Evolutionary conservation across 2,888 invertebrate species (phyloP), one percentile per base, ranked within the genome.

Genomic region (Ethmia dodecea): DNA sequence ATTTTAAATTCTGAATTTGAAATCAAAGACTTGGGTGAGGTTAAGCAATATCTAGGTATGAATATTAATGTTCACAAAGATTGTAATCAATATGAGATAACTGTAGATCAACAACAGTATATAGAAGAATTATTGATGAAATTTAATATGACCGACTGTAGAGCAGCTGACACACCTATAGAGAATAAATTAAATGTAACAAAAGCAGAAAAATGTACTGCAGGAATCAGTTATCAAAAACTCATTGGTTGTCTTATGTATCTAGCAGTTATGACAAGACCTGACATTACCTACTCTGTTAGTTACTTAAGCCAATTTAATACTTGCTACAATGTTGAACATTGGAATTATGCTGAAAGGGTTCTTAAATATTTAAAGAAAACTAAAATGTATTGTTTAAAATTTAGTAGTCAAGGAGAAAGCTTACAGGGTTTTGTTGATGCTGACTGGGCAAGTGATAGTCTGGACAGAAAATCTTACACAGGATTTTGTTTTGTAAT

Each of bases 261-360:
- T 31, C 14, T 38, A 15, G 13, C 29, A 12, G 31, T 38, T 24
- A n/a, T 34, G 9, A 27, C 38, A 5, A 11, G 38, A 20, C 33
- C 33, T 12, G 38, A 38, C 14, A 38, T 38, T 18, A 10, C 33
- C 2, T 33, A 30, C 27, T 13, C 13, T 15, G 33, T 38, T 3
- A 38, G 33, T 22, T 38, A 20, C 10, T 15, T 35, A 1, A 39
- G 35, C 14, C 39, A 39, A 11, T 39, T 27, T 29, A 39, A 35
- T 32, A 32, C 24, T 27, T 27, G 20, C 6, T 38, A 14, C 12
- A 16, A 26, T 14, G 25, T 18, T 14, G 26, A 15, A 31, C 37
- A 38, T 14, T 38, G 33, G 33, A 33, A 20, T 9, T 15, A 34
- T 24, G 27, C 16, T 14, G 35, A 31, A 35, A 22, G 33, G 16